These are phyloP conservation scores for Ernsta delagoae DNA, from an alignment of 2,888 invertebrate species.

Conservation along the genomic window DNA sequence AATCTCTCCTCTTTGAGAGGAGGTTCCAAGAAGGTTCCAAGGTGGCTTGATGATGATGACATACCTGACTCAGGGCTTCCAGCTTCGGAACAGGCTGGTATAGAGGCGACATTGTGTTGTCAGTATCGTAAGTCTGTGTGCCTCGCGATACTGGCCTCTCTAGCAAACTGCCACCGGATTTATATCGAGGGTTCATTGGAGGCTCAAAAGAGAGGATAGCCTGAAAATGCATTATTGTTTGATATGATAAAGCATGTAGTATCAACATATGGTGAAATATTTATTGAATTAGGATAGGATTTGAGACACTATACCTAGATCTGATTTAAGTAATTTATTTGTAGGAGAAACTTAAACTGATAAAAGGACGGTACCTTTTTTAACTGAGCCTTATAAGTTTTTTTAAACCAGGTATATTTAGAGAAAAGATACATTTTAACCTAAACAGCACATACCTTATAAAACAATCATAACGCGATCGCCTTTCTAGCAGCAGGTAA, in stretches of 20 bases:
- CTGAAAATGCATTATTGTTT: conserved; percentile 56
- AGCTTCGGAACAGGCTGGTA: conserved; percentile 90
- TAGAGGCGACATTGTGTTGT: conserved; percentile 88
- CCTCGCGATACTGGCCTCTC: conserved; percentile 87
- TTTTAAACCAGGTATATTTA: too few species aligned
- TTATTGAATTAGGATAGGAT: too few species aligned
- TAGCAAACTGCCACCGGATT: conserved; percentile 82
- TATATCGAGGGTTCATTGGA: conserved; percentile 68
- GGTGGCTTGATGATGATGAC: background rate
- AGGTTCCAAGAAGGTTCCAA: too few species aligned
- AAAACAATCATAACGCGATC: conserved; percentile 91
- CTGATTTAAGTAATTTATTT: too few species aligned
- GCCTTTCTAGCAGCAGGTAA: conserved; percentile 88
- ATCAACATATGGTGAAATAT: too few species aligned
- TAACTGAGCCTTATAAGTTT: too few species aligned
- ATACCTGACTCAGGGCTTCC: conserved; percentile 85
- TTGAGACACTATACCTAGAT: too few species aligned
- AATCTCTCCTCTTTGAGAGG: too few species aligned
- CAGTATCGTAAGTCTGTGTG: conserved; percentile 89
- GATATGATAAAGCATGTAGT: background rate
- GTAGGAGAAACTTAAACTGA: too few species aligned
- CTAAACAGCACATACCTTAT: conserved; percentile 85
- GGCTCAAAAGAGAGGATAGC: conserved; percentile 82
- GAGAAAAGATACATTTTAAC: background rate
- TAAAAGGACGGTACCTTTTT: too few species aligned